phyloP scores from a whole-genome alignment of 2,888 invertebrate species.

The Cantharis flavilabris region DNA sequence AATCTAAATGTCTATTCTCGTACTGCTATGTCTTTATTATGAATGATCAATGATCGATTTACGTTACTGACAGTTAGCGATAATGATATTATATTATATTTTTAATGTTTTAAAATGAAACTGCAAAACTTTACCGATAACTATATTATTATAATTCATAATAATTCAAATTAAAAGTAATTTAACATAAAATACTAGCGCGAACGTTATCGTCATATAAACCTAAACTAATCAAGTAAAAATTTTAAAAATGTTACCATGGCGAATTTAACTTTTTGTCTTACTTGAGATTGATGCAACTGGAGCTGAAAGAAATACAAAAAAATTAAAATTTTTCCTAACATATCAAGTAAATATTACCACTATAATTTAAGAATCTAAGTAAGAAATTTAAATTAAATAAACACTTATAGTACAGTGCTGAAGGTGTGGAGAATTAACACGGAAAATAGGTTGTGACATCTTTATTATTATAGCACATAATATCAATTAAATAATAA shows the following conservation, averaged over 20 bases:
- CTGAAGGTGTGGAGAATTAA: background rate
- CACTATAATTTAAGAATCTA: background rate
- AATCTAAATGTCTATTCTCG: no score
- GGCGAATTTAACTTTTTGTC: background rate
- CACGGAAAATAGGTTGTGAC: no score
- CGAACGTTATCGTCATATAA: background rate
- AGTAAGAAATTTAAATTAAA: background rate
- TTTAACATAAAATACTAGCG: background rate
- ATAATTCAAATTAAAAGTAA: background rate
- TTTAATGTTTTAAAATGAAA: no score
- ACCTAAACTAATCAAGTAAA: background rate
- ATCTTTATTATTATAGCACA: no score
- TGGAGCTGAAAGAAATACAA: background rate
- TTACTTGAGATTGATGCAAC: slow-evolving; percentile 3
- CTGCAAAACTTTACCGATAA: no score
- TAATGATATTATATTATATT: background rate
- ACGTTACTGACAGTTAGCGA: background rate
- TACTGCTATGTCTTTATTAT: no score
- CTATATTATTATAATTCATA: no score
- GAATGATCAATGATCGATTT: background rate
- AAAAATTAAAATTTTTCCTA: background rate
- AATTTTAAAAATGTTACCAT: background rate
- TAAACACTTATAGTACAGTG: background rate
- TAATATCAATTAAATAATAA: no score
- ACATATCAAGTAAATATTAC: background rate